A percentile compares a stretch with the other conserved stretches of the same genome.
Evolutionary conservation across 2,113 vertebrate genomes (phyloP).

Genomic region (Coturnix japonica): DNA sequence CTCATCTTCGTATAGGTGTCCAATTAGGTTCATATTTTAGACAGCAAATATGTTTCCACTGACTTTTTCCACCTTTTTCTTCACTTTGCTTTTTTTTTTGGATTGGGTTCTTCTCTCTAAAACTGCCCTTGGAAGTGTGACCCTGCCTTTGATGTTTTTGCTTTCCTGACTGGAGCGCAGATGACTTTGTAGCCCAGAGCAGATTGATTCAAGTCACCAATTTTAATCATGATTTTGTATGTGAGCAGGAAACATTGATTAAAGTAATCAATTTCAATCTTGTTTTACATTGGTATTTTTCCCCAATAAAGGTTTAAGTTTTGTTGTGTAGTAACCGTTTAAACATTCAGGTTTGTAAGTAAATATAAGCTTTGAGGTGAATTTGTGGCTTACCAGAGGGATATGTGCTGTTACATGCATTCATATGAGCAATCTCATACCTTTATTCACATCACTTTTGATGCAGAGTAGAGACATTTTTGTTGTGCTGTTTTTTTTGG

Average conservation of each 20-base stretch:
- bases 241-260: slow-evolving; percentile 55
- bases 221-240: slow-evolving; percentile 50
- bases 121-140: slow-evolving; percentile 22
- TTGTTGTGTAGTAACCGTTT: slow-evolving; percentile 17
- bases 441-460: background rate
- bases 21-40: background rate
- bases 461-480: background rate
- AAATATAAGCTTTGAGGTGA: background rate
- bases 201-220: slow-evolving; percentile 41
- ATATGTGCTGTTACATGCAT: background rate
- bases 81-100: background rate
- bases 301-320: slow-evolving; percentile 17
- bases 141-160: slow-evolving; percentile 51
- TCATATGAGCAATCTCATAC: background rate
- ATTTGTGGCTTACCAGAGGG: background rate
- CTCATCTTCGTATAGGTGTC: background rate
- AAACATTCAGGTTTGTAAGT: slow-evolving; percentile 12
- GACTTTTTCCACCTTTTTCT: slow-evolving; percentile 34
- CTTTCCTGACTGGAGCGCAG: slow-evolving; percentile 15
- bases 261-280: slow-evolving; percentile 60
- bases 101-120: background rate
- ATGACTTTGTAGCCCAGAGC: slow-evolving; percentile 37
- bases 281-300: slow-evolving; percentile 58
- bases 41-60: background rate
- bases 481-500: too few relatives aligned